phyloP scores from a whole-genome alignment of 2,888 invertebrate species.

The Crematogaster levior region DNA sequence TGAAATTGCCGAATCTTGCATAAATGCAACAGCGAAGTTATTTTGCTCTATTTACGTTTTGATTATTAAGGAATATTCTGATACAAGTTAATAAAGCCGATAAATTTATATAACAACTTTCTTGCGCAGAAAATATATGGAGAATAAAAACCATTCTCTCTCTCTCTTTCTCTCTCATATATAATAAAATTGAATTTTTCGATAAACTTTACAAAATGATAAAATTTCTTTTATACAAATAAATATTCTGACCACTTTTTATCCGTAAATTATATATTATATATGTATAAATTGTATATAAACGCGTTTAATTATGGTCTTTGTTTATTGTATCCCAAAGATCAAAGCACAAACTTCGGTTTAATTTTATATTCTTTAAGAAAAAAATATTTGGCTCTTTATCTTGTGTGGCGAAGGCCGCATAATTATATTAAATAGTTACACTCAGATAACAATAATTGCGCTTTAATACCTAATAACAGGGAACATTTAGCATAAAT shows the following conservation, averaged over 20 bases:
- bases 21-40: slow-evolving; percentile 27
- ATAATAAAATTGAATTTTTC: background rate
- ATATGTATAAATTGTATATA: too few species aligned
- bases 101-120: background rate
- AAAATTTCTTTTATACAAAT: background rate
- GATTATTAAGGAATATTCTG: slow-evolving; percentile 15
- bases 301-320: background rate
- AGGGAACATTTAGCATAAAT: background rate
- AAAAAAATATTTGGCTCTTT: background rate
- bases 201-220: background rate
- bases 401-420: slow-evolving; percentile 13
- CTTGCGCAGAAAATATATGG: background rate
- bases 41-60: slow-evolving; percentile 16
- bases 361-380: background rate
- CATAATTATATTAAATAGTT: slow-evolving; percentile 44
- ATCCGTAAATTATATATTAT: background rate
- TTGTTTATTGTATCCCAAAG: background rate
- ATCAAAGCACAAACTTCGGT: background rate
- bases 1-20: slow-evolving; percentile 38
- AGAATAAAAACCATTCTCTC: background rate
- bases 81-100: background rate
- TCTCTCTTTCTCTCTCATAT: background rate
- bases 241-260: background rate
- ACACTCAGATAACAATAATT: background rate
- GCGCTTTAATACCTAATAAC: background rate